Evolutionary conservation across 2,113 vertebrate species (phyloP), one percentile per base, ranked within the genome.

Genomic region (Thunnus maccoyii): DNA sequence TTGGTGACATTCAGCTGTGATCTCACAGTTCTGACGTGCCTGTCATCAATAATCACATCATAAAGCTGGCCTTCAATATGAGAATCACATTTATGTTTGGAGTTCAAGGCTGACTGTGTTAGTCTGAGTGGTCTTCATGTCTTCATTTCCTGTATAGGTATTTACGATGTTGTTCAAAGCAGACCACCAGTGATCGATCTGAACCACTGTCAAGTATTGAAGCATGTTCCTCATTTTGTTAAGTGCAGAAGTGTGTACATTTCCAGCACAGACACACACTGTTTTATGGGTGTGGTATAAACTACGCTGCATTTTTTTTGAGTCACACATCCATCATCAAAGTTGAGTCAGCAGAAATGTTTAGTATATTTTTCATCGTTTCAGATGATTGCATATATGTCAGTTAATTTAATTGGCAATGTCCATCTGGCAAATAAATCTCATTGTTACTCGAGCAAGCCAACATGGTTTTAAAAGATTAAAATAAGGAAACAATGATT

Each of bases 1-100:
- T 76, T 75, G 78, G 62, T 88, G 87, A 64, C 70, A 80, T 88
- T 90, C 85, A 75, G 22, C 55, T 72, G 71, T 76, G 72, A 78
- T 72, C 44, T 48, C 76, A 47, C 52, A 32, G 51, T 54, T 54
- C 46, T 48, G 82, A 85, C 67, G 11, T 75, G 62, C 20, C 25
- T 62, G 76, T 77, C 82, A 46, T 30, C 20, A 41, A 69, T n/a
- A 48, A 78, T 84, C 51, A 52, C 55, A 68, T 71, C 78, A 72
- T 22, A 30, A 77, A 72, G 57, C 75, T 56, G 75, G 4, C 17
- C 20, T 27, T 30, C 0, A 61, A 56, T 44, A 18, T 12, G 22
- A 76, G 63, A 60, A 30, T 18, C 12, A 3, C 47, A 27, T 18
- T n/a, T 25, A n/a, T 52, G 46, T 77, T 65, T 15, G 0, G 27